Percentiles rank a stretch among this genome's conserved stretches.
These are phyloP conservation scores for Aldrovandia affinis DNA, from an alignment of 2,797 vertebrate species.

Conservation along the genomic window DNA sequence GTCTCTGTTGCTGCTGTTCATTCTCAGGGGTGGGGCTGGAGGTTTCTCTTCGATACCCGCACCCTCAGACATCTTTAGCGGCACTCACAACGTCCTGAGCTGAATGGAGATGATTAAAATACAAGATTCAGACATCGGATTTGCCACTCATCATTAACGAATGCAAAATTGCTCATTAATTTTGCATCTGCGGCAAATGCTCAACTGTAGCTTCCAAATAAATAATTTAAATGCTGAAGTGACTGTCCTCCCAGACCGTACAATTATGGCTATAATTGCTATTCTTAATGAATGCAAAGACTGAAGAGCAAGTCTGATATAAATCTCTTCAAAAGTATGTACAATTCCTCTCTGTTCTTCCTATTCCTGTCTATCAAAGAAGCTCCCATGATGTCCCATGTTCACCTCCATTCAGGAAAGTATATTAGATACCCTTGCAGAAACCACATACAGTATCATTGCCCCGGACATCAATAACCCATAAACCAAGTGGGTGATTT, in stretches of 20 bases:
- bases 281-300: neutral
- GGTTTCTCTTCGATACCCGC: constrained; percentile 98
- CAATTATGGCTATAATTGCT: neutral
- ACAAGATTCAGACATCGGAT: constrained; percentile 7
- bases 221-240: constrained; percentile 18
- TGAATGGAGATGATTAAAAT: constrained; percentile 29
- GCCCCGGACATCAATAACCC: neutral
- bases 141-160: too few relatives aligned
- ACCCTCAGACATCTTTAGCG: constrained; percentile 97
- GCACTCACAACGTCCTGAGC: constrained; percentile 85
- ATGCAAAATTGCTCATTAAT: neutral
- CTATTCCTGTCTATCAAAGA: neutral
- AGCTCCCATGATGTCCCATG: neutral
- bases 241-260: neutral
- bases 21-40: constrained; percentile 96
- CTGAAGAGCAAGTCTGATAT: neutral
- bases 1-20: constrained; percentile 98
- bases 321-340: neutral
- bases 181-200: neutral
- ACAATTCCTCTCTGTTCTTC: neutral
- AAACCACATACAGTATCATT: neutral
- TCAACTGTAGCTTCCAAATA: neutral
- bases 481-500: neutral
- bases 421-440: neutral
- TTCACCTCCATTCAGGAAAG: neutral